A percentile compares a stretch with the other conserved stretches of the same genome.
Evolutionary conservation across 2,888 invertebrate species (phyloP).

Genomic region (Acrobasis suavella): DNA sequence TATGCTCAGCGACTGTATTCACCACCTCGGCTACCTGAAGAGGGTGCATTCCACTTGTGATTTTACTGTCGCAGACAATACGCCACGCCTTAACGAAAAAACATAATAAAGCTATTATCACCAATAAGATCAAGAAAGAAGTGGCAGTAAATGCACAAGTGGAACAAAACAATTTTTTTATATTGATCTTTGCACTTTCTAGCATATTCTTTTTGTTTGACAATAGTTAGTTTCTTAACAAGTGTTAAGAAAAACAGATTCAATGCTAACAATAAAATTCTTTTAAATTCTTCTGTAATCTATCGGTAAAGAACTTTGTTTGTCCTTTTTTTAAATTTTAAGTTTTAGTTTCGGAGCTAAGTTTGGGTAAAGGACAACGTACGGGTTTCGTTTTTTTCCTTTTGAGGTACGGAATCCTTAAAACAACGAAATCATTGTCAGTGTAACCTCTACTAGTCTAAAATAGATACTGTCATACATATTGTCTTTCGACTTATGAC

Average conservation of each 20-base stretch:
- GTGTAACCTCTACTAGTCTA: not conserved
- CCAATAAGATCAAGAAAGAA: not conserved
- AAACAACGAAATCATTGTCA: not conserved
- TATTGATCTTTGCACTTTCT: not conserved
- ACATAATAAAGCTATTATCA: not conserved
- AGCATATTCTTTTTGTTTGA: not conserved
- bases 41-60: constrained; percentile 19
- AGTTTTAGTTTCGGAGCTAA: too few species aligned
- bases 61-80: constrained; percentile 15
- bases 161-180: too few species aligned
- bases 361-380: too few species aligned
- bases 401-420: not conserved
- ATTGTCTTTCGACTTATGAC: too few species aligned
- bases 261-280: too few species aligned
- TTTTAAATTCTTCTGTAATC: too few species aligned
- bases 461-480: too few species aligned
- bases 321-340: too few species aligned
- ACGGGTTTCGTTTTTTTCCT: not conserved
- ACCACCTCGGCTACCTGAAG: constrained; percentile 18
- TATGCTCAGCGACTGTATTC: constrained; percentile 19
- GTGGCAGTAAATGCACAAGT: not conserved
- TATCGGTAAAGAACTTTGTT: too few species aligned
- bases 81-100: not conserved
- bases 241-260: too few species aligned
- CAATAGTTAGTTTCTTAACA: too few species aligned